Evolutionary conservation across 2,113 vertebrate species (phyloP).

Genomic region (Pollachius pollachius): DNA sequence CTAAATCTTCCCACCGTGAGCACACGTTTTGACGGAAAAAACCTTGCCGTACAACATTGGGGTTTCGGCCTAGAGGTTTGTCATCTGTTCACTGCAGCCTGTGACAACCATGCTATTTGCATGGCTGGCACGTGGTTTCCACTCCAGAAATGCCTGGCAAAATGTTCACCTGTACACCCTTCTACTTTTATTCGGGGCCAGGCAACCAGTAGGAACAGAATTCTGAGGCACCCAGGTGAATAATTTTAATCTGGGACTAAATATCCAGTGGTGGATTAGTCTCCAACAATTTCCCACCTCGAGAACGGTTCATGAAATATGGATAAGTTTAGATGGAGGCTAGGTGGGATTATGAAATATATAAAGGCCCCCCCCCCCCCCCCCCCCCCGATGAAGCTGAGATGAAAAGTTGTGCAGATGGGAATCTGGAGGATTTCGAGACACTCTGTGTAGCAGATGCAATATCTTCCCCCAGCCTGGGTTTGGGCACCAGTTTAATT

Average conservation of each 20-base stretch:
- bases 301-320: conserved; percentile 80
- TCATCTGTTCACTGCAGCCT: conserved; percentile 25
- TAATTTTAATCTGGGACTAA: conserved; percentile 84
- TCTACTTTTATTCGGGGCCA: conserved; percentile 69
- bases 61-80: conserved; percentile 13
- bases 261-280: conserved; percentile 82
- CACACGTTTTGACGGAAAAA: conserved; percentile 12
- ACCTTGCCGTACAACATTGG: conserved; percentile 7
- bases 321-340: conserved; percentile 65
- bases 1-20: conserved; percentile 3
- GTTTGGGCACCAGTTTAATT: conserved; percentile 72
- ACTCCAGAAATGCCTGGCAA: conserved; percentile 51
- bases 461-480: conserved; percentile 41
- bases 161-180: conserved; percentile 64
- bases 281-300: conserved; percentile 77
- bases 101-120: not conserved
- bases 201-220: conserved; percentile 76
- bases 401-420: conserved; percentile 68
- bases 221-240: conserved; percentile 72
- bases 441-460: conserved; percentile 60
- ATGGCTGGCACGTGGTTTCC: conserved; percentile 40
- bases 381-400: conserved; percentile 40
- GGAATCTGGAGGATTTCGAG: conserved; percentile 64
- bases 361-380: conserved; percentile 51
- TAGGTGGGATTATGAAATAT: conserved; percentile 71